Percentiles rank a stretch among this genome's conserved stretches.
phyloP scores from a whole-genome alignment of 2,888 invertebrate genomes.

The Bimastos eiseni region DNA sequence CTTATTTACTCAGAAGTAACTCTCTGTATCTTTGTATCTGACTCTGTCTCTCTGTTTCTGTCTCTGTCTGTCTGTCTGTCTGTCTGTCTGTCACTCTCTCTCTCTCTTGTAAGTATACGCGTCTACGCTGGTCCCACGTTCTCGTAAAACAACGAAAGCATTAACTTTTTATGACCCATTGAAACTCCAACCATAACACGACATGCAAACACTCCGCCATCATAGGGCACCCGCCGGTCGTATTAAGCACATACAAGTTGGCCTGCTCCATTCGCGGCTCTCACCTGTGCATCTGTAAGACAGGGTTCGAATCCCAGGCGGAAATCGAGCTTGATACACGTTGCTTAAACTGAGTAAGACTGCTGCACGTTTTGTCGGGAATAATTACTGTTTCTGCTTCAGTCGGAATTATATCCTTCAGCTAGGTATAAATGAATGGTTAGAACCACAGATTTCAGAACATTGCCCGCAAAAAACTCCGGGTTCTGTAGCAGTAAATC shows the following conservation, averaged over 20 bases:
- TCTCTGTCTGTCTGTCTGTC: no score
- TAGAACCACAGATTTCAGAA: no score
- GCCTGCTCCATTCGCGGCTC: no score
- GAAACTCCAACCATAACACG: background rate
- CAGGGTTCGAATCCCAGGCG: background rate
- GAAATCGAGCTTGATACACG: background rate
- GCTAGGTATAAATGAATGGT: no score
- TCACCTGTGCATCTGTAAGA: background rate
- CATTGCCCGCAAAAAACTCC: no score
- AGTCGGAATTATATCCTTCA: conserved; percentile 1
- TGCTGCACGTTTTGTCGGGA: background rate
- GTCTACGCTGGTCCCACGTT: background rate
- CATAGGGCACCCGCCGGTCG: no score
- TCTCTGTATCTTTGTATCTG: no score
- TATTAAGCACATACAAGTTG: no score
- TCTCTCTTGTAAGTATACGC: background rate
- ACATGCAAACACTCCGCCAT: background rate
- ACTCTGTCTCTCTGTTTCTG: no score
- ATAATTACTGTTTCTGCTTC: background rate
- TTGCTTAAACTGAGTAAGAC: background rate
- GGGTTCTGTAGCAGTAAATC: no score
- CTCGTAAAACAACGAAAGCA: background rate
- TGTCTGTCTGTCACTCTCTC: background rate
- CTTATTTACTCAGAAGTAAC: no score
- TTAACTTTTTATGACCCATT: background rate